Evolutionary conservation across 2,113 vertebrate genomes (phyloP), one percentile per base, ranked within the genome.

Genomic region (Mobula birostris): DNA sequence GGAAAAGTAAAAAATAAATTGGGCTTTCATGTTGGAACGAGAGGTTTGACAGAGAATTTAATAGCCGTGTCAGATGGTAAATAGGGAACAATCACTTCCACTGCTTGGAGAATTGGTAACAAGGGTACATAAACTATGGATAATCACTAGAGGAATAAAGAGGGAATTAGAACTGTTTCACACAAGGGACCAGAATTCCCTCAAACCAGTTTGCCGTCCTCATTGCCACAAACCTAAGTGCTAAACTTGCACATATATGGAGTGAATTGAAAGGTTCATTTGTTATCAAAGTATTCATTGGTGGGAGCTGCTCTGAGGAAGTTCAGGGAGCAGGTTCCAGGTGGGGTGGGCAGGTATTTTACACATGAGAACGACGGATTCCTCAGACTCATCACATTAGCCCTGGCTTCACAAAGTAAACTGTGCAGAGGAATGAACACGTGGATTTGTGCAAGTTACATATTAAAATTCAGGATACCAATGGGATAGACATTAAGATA

Each of bases 1-100:
- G 58, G 27, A 87, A 87, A 87, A 11, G 56, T 87, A 9, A 61
- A 63, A 63, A 87, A 87, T 87, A 87, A 87, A 87, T 87, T 87
- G 12, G 56, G 83, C 83, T 87, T 56, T 58, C 61, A 27, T 15
- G 58, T 87, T 63, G 12, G 56, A 87, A 87, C 8, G 40, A 83
- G 40, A 83, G 21, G 36, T 1, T 21, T 56, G 80, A 24, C 36
- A 56, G 82, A 61, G 82, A 6, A 85, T 29, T 27, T 87, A n/a
- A 63, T n/a, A n/a, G 58, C 29, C 56, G 29, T 87, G 58, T 63
- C 58, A 6, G 24, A 15, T 61, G 27, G 27, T 63, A 87, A 63
- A n/a, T 63, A 87, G 83, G 83, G 56, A 63, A 61, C 61, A 11
- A 63, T 63, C 83, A n/a, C 5, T 58, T 56, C 83, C 27, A 87